Evolutionary conservation across 2,797 vertebrate species (phyloP), one percentile per base, ranked within the genome.

Genomic region (Anabas testudineus): DNA sequence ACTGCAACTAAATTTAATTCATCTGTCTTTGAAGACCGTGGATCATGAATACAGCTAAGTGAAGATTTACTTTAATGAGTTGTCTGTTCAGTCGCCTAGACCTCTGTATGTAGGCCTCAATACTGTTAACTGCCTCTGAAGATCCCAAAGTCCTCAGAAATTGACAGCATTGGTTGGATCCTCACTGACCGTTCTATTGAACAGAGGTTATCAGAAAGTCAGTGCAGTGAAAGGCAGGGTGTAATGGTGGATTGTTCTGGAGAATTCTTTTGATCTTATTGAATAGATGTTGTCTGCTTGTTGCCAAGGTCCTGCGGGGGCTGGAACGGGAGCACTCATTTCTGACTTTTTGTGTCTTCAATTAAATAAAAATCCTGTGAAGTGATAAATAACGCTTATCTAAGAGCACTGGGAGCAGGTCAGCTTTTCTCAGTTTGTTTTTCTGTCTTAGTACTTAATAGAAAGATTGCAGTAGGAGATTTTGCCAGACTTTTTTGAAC

Each of bases 271-370:
- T 85, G 61, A 85, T 77, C 16, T 15, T 67, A 41, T 59, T 70
- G 41, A 70, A 72, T 65, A 26, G 60, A 58, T 65, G 58, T 78
- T 67, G 57, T 45, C 68, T 80, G 43, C 34, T 68, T 78, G 58
- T 68, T 74, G 34, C 57, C 30, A 69, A 51, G 46, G 58, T 67
- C 39, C 69, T 78, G 56, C 10, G 1, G 64, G 66, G 68, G 67
- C 55, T 42, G 58, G 21, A 76, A 73, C 56, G 69, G 57, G 61
- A 30, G 47, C 65, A 60, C 70, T 55, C 48, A 53, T 51, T 75
- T 67, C 78, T 71, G 54, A 86, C 54, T 88, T 77, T 68, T 65
- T 24, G 9, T 75, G 71, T 74, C 68, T 81, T 80, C 51, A 74
- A 75, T 81, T 60, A 66, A 76, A 74, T 65, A 30, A 68, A 67